phyloP scores from a whole-genome alignment of 2,113 vertebrate genomes.

The Microcebus lehilahytsara region DNA sequence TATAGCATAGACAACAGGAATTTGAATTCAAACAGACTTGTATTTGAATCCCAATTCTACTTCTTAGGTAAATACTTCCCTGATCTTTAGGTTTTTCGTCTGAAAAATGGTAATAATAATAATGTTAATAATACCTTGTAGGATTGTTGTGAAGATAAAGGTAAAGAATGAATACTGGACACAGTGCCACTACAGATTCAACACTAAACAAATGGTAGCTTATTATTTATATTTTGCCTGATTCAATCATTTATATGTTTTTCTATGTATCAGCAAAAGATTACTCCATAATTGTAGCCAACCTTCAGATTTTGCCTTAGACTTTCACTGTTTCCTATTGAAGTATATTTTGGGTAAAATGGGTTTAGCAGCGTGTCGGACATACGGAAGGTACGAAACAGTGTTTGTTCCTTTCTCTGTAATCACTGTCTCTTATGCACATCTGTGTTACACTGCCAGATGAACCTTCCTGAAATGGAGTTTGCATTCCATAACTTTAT shows the following conservation, averaged over 20 bases:
- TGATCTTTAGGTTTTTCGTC: constrained; percentile 15
- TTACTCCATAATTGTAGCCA: background rate
- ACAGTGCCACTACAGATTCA: no score
- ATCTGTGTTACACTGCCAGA: background rate
- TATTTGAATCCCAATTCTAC: background rate
- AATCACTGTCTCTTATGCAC: background rate
- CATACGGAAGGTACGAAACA: background rate
- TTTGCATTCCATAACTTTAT: background rate
- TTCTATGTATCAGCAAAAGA: background rate
- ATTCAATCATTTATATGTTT: background rate
- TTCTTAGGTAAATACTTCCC: background rate
- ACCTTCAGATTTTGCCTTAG: background rate
- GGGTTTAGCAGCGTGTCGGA: background rate
- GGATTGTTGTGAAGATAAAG: background rate
- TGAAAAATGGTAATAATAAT: background rate
- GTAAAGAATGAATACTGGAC: background rate
- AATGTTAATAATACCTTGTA: background rate
- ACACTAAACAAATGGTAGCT: background rate
- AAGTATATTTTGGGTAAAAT: background rate
- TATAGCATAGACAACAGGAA: background rate
- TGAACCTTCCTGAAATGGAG: background rate
- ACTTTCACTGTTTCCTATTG: background rate
- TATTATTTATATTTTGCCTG: background rate
- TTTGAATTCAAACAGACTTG: background rate
- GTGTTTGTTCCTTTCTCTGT: background rate